Evolutionary conservation across 2,797 vertebrate genomes (phyloP), one percentile per base, ranked within the genome.

Genomic region (Dipus sagitta): DNA sequence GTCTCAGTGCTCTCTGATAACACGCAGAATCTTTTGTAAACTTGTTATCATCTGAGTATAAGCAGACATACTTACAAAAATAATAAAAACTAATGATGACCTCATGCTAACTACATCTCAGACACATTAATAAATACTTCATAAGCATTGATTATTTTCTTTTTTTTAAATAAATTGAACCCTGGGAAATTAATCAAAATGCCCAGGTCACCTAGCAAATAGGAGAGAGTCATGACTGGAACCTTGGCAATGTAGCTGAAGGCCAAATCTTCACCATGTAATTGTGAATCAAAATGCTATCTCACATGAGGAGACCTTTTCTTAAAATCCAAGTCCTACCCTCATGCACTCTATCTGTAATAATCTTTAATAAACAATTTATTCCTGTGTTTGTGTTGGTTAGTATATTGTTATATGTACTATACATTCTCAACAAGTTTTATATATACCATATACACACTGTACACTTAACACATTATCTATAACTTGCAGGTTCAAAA

Each of bases 61-160:
- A 83, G 30, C 21, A 24, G 4, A 72, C 52, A 60, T 7, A 75
- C 54, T 24, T 70, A 70, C 23, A 90, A 74, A 82, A 77, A 83
- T 30, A 94, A 47, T 23, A 86, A n/a, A 54, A 77, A 75, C 21
- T 78, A 74, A 81, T 24, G 32, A 77, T 94, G 82, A 65, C 87
- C 87, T 91, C 74, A 77, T 17, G 11, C 58, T 90, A 81, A 70
- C 21, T 76, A 21, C 62, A 34, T 90, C 67, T 54, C 52, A 87
- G 67, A 54, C 15, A 28, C 38, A 28, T 32, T 77, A 78, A 28
- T 86, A 68, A 92, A 32, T 38, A 79, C 58, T 83, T 93, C 58
- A 28, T 1, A 78, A 26, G 32, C 70, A 23, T 80, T 75, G 68
- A 38, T 81, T 34, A n/a, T 58, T 85, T 60, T 30, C 54, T 83